phyloP scores from a whole-genome alignment of 2,888 invertebrate genomes.

The Eupithecia centaureata region DNA sequence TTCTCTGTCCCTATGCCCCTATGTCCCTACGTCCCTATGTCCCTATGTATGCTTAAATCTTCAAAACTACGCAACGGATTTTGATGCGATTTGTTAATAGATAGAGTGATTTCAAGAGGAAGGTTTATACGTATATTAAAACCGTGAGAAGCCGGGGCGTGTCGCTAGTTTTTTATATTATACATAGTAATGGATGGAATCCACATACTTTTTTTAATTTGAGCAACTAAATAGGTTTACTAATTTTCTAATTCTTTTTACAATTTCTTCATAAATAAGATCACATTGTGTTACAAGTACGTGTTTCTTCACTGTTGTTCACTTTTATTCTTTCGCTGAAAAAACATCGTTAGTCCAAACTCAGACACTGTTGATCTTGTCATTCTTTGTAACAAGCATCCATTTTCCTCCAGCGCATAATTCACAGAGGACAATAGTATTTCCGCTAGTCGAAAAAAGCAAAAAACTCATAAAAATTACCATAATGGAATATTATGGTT shows the following conservation, averaged over 20 bases:
- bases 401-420: slow-evolving; percentile 19
- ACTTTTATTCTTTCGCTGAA: neutral
- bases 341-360: slow-evolving; percentile 8
- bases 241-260: neutral
- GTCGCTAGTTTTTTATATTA: too few relatives aligned
- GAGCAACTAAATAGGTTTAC: too few relatives aligned
- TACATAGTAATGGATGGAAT: too few relatives aligned
- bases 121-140: too few relatives aligned
- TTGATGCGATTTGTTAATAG: too few relatives aligned
- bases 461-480: slow-evolving; percentile 35
- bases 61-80: too few relatives aligned
- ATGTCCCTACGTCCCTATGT: too few relatives aligned
- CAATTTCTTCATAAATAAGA: neutral
- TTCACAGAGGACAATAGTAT: slow-evolving; percentile 24
- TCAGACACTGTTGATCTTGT: slow-evolving; percentile 10
- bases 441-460: slow-evolving; percentile 21
- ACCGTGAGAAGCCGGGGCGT: too few relatives aligned
- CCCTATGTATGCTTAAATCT: too few relatives aligned
- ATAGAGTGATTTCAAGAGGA: too few relatives aligned
- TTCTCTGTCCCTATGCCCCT: too few relatives aligned
- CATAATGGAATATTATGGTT: slow-evolving; percentile 34
- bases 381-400: slow-evolving; percentile 8
- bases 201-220: too few relatives aligned
- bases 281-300: neutral
- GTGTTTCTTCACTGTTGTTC: neutral